A percentile compares a stretch with the other conserved stretches of the same genome.
These are phyloP conservation scores for Bombus haemorrhoidalis DNA, from an alignment of 1,140 invertebrate species.

Conservation along the genomic window DNA sequence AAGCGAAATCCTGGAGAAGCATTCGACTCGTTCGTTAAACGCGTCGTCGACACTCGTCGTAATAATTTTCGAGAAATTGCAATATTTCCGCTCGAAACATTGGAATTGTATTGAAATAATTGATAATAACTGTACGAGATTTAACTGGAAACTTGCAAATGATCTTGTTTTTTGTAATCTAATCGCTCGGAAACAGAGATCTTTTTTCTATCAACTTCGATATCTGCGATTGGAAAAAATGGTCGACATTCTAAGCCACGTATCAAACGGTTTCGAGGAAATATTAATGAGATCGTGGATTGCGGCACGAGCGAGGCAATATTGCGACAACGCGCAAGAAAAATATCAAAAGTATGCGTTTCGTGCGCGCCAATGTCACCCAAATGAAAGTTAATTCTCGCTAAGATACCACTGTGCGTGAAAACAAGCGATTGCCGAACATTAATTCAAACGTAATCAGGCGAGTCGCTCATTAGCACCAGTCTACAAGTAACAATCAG, in stretches of 20 bases:
- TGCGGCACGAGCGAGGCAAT: not conserved
- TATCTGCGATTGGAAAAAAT: too few relatives aligned
- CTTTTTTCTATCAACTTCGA: not conserved
- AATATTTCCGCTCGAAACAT: too few relatives aligned
- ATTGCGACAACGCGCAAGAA: not conserved
- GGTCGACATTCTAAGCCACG: too few relatives aligned
- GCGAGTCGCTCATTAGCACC: constrained; percentile 33
- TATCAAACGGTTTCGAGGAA: not conserved
- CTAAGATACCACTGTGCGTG: not conserved
- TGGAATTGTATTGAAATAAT: too few relatives aligned
- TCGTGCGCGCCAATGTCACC: not conserved
- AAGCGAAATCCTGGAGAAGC: too few relatives aligned
- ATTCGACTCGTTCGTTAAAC: too few relatives aligned
- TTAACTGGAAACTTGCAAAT: too few relatives aligned
- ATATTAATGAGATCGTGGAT: not conserved
- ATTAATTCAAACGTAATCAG: constrained; percentile 44
- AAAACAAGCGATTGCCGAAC: not conserved
- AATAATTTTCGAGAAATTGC: too few relatives aligned
- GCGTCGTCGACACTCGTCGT: too few relatives aligned
- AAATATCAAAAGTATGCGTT: not conserved
- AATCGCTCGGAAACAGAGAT: not conserved
- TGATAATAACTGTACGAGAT: too few relatives aligned
- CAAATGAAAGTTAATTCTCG: constrained; percentile 5
- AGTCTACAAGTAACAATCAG: constrained; percentile 13
- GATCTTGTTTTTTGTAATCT: too few relatives aligned